These are phyloP conservation scores for Vombatus ursinus DNA, from an alignment of 2,113 vertebrate genomes.

Conservation along the genomic window DNA sequence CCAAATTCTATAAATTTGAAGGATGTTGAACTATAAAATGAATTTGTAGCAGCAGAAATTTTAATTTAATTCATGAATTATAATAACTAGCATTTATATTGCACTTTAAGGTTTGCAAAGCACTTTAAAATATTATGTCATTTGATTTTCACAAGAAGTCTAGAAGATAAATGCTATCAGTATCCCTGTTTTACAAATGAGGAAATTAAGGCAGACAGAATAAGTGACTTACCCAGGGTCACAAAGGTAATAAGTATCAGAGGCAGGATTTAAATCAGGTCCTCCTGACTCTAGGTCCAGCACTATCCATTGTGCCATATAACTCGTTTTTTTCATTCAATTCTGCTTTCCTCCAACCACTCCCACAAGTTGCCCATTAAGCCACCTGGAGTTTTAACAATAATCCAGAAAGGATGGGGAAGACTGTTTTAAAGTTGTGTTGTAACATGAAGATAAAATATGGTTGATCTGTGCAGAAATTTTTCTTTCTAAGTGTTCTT, in stretches of 20 bases:
- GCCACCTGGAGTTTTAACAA: not conserved
- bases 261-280: not conserved
- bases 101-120: not conserved
- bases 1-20: not conserved
- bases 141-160: not conserved
- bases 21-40: not conserved
- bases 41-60: not conserved
- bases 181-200: not conserved
- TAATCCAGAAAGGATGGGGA: slow-evolving; percentile 13
- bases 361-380: not conserved
- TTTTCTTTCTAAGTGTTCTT: slow-evolving; percentile 12
- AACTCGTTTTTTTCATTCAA: not conserved
- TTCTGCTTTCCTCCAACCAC: slow-evolving; percentile 7
- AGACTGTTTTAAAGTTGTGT: slow-evolving; percentile 15
- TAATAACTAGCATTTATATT: not conserved
- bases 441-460: slow-evolving; percentile 18
- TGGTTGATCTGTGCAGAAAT: slow-evolving; percentile 18
- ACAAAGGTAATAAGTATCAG: not conserved
- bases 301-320: not conserved
- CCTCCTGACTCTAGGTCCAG: not conserved
- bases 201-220: not conserved
- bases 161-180: not conserved
- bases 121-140: not conserved
- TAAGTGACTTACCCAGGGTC: not conserved
- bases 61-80: not conserved